Percentiles rank a stretch among this genome's conserved stretches.
These are phyloP conservation scores for Brachirus orientalis DNA, from an alignment of 2,113 vertebrate species.

Conservation along the genomic window DNA sequence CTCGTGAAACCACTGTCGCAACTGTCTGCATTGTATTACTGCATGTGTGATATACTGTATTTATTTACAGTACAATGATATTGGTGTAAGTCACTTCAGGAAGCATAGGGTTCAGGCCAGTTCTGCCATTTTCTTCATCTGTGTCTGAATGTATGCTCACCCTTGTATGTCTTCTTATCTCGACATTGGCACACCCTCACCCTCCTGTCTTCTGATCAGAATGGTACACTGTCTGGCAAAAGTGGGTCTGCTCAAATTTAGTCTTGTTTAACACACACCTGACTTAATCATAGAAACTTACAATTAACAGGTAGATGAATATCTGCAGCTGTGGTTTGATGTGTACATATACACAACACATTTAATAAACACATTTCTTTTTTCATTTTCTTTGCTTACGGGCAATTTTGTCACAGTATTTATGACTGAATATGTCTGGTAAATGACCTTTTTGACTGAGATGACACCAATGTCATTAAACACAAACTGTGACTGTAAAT, in stretches of 20 bases:
- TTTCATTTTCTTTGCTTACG: too few species aligned
- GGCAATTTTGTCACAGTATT: too few species aligned
- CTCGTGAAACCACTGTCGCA: conserved; percentile 9
- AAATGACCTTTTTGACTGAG: too few species aligned
- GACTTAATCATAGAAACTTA: conserved; percentile 2
- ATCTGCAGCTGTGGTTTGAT: not conserved
- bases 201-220: conserved; percentile 41
- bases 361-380: not conserved
- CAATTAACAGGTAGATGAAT: too few species aligned
- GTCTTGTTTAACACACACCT: not conserved
- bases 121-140: conserved; percentile 22
- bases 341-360: too few species aligned
- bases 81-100: not conserved
- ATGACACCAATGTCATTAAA: too few species aligned
- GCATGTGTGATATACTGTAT: not conserved
- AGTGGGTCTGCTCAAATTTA: not conserved
- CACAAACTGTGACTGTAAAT: too few species aligned
- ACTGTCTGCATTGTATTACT: conserved; percentile 16
- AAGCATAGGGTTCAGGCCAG: conserved; percentile 15
- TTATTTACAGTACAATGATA: conserved; percentile 4
- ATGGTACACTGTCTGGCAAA: not conserved
- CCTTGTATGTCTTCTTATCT: conserved; percentile 57
- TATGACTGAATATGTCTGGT: too few species aligned
- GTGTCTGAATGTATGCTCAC: conserved; percentile 24
- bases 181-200: conserved; percentile 43